These are phyloP conservation scores for Megaceryle torquata DNA, from an alignment of 2,113 vertebrate genomes.

Conservation along the genomic window DNA sequence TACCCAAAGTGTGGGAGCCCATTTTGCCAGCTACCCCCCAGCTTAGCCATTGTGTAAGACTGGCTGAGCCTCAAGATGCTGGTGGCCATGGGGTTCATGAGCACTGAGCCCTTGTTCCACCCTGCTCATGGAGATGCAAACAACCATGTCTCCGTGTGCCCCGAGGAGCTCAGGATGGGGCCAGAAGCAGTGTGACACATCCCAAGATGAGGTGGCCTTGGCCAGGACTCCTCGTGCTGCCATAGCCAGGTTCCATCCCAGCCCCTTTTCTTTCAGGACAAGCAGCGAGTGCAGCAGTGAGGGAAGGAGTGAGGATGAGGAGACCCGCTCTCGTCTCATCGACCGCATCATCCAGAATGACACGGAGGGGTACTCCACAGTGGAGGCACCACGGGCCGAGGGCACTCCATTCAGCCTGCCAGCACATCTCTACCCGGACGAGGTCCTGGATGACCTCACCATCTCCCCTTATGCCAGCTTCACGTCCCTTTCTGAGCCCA, in stretches of 20 bases:
- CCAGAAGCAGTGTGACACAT: not conserved
- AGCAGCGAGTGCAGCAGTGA: slow-evolving; percentile 41
- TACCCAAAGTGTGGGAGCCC: not conserved
- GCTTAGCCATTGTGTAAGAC: rapidly evolving
- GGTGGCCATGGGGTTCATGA: rapidly evolving
- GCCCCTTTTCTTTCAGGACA: not conserved
- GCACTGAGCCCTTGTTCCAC: not conserved
- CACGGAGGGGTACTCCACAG: slow-evolving; percentile 81
- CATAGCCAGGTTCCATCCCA: rapidly evolving
- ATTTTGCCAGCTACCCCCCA: not conserved
- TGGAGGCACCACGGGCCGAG: slow-evolving; percentile 70
- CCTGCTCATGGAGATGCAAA: not conserved
- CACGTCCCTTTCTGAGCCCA: slow-evolving; percentile 81
- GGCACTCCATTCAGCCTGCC: slow-evolving; percentile 68
- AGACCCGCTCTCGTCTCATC: slow-evolving; percentile 58
- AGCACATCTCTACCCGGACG: slow-evolving; percentile 64
- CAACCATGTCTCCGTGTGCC: rapidly evolving
- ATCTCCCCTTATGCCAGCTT: slow-evolving; percentile 97
- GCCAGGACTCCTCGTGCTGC: too few species aligned
- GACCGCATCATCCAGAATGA: slow-evolving; percentile 69
- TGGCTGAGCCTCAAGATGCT: not conserved
- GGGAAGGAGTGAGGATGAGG: not conserved
- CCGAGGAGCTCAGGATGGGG: rapidly evolving
- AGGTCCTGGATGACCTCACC: slow-evolving; percentile 85
- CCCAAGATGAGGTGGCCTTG: not conserved